Evolutionary conservation across 2,797 vertebrate species (phyloP).

Genomic region (Oreonectes daqikongensis): DNA sequence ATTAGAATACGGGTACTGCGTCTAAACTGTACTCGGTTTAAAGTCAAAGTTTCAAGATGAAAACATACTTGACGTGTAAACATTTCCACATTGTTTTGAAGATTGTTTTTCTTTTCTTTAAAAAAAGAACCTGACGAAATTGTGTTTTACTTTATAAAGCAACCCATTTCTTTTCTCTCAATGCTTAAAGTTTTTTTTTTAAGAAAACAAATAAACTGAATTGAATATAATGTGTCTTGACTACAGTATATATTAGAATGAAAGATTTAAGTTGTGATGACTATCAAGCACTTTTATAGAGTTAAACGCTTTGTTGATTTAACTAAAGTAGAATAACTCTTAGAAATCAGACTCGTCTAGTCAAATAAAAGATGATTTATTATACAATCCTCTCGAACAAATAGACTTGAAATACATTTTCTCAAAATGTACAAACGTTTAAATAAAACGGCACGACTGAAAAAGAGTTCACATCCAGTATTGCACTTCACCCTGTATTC

Average conservation of each 20-base stretch:
- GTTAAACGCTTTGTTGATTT: neutral
- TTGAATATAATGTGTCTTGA: neutral
- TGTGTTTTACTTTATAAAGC: neutral
- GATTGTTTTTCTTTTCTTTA: neutral
- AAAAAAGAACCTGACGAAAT: neutral
- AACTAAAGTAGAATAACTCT: no score
- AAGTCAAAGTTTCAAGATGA: neutral
- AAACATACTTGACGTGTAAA: neutral
- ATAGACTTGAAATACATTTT: constrained; percentile 55
- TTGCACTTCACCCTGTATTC: constrained; percentile 69
- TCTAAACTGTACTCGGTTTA: neutral
- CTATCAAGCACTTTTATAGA: neutral
- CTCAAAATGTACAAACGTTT: constrained; percentile 64
- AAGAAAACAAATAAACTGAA: neutral
- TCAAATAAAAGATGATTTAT: constrained; percentile 51
- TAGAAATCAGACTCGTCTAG: neutral
- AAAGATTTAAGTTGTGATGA: neutral
- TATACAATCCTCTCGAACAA: constrained; percentile 54
- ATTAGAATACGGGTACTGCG: neutral
- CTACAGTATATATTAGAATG: no score
- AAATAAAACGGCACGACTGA: constrained; percentile 66
- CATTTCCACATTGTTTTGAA: neutral
- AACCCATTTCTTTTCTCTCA: neutral
- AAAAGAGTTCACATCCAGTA: constrained; percentile 57
- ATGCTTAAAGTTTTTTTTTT: neutral